Conservation (phyloP, 2,797 vertebrate species). For the Cuniculus paca region DNA sequence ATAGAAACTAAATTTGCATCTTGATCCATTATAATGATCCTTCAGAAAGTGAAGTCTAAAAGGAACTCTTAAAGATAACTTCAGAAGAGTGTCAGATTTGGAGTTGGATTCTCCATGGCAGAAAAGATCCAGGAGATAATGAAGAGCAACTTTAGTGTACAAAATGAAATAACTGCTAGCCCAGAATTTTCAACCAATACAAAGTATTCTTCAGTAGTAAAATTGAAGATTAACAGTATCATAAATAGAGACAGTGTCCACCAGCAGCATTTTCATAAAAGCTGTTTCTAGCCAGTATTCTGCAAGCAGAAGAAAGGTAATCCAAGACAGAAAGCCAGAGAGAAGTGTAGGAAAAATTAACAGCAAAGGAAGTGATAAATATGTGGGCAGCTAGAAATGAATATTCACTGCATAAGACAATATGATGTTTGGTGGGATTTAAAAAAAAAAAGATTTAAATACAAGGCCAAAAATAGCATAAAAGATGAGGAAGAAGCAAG, state of each 20-base stretch:
- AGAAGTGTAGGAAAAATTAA: not conserved
- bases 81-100: not conserved
- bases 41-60: not conserved
- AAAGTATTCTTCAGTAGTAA: not conserved
- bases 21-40: not conserved
- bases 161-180: not conserved
- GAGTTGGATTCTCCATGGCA: not conserved
- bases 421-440: not conserved
- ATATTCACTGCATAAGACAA: not conserved
- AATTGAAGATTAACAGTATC: not conserved
- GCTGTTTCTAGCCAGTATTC: not conserved
- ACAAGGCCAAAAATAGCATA: not conserved
- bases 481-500: not conserved
- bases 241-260: not conserved
- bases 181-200: not conserved
- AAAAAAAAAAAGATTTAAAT: not conserved
- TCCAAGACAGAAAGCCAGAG: not conserved
- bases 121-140: not conserved
- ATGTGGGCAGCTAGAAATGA: not conserved
- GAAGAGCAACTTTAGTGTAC: not conserved
- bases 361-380: not conserved
- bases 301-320: not conserved
- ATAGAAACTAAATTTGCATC: not conserved
- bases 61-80: not conserved
- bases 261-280: not conserved